Evolutionary conservation across 2,888 invertebrate species (phyloP).

Genomic region (Nycteola revayana): DNA sequence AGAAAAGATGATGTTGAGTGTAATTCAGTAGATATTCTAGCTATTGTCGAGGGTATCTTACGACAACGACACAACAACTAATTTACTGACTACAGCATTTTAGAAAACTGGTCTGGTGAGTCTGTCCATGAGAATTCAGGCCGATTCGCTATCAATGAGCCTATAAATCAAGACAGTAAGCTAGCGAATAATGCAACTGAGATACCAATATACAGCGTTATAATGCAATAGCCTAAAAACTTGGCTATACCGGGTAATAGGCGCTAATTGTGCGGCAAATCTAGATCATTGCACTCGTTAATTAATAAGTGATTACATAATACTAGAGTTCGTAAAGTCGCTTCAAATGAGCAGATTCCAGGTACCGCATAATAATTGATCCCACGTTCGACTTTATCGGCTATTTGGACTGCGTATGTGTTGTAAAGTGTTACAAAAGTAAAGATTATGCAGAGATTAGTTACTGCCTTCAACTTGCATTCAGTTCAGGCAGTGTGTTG

Average conservation of each 20-base stretch:
- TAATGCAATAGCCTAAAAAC: slow-evolving; percentile 37
- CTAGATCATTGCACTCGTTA: slow-evolving; percentile 47
- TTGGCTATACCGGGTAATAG: slow-evolving; percentile 33
- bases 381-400: slow-evolving; percentile 69
- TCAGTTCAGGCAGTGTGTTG: slow-evolving; percentile 24
- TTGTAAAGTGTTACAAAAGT: slow-evolving; percentile 39
- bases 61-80: no score
- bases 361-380: slow-evolving; percentile 58
- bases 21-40: no score
- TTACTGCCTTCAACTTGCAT: slow-evolving; percentile 35
- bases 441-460: slow-evolving; percentile 38
- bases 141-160: slow-evolving; percentile 45
- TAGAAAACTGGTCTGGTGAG: slow-evolving; percentile 52
- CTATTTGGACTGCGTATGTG: slow-evolving; percentile 46
- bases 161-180: slow-evolving; percentile 46
- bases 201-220: slow-evolving; percentile 34
- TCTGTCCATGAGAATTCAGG: slow-evolving; percentile 47
- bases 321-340: slow-evolving; percentile 36
- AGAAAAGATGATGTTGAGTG: no score
- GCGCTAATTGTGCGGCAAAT: slow-evolving; percentile 52
- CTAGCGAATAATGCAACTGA: slow-evolving; percentile 35
- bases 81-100: slow-evolving; percentile 24
- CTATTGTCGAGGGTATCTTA: no score
- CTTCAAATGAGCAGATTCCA: slow-evolving; percentile 45
- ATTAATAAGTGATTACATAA: slow-evolving; percentile 51